phyloP scores from a whole-genome alignment of 1,140 invertebrate species.

The Melanaphis sacchari region DNA sequence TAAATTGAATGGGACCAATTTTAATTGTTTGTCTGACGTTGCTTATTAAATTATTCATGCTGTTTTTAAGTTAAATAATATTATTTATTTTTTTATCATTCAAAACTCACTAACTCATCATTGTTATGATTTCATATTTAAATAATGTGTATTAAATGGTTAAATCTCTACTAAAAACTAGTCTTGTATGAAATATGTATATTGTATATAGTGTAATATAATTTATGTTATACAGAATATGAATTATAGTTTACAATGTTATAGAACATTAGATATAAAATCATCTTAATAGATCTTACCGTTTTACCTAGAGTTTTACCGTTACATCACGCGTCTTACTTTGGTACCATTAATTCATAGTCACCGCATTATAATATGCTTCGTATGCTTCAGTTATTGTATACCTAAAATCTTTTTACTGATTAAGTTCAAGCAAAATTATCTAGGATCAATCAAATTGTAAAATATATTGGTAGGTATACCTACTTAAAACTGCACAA shows the following conservation, averaged over 20 bases:
- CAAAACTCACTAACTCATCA: not conserved
- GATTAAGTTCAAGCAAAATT: not conserved
- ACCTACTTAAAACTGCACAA: too few species aligned
- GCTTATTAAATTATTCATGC: not conserved
- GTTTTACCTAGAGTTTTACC: not conserved
- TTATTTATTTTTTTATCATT: not conserved
- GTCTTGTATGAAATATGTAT: not conserved
- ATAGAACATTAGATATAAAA: not conserved
- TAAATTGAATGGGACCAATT: not conserved
- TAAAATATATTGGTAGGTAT: not conserved
- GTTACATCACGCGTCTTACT: not conserved
- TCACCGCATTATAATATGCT: not conserved
- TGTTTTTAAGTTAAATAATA: not conserved
- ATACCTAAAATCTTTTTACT: not conserved
- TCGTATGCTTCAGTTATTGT: not conserved
- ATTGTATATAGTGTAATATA: not conserved
- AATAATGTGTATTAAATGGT: not conserved
- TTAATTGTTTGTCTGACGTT: not conserved
- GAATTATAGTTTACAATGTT: not conserved
- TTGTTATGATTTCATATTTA: not conserved
- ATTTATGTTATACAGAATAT: not conserved
- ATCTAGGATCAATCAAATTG: not conserved
- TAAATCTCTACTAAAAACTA: not conserved
- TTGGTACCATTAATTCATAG: not conserved
- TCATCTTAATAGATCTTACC: not conserved